Evolutionary conservation across 2,113 vertebrate species (phyloP), one percentile per base, ranked within the genome.

Genomic region (Callipepla californica): DNA sequence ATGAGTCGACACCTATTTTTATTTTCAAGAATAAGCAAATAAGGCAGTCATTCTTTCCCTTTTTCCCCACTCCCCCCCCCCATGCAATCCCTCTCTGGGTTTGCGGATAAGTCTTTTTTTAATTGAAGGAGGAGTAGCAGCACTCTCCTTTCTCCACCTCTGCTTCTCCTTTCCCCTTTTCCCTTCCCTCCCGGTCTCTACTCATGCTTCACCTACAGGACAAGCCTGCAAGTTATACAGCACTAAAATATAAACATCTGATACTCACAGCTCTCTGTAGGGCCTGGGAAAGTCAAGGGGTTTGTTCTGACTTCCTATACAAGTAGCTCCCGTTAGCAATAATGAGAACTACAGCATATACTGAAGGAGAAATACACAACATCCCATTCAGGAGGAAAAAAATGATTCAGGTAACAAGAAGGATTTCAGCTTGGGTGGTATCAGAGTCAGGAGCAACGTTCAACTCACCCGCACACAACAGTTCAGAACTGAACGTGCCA

Each of bases 1-100:
- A 90, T 80, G 95, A 96, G 96, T 96, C 97, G 96, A 96, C 94
- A 96, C 92, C 94, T 92, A 93, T 95, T 97, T 97, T 96, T 97
- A 96, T 97, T 97, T 96, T 96, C 69, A 83, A 85, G 85, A 85
- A 94, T 87, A 93, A 96, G 96, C 77, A 94, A 67, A 95, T 57
- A 83, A 22, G 76, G 48, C 95, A 95, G 95, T 23, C 42, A 12
- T 19, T 51, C 30, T 36, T 40, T 36, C 12, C 15, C 10, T 18
- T 34, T 34, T 47, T 34, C 26, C 8, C 77, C 38, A 93, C 53
- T 36, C 34, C 70, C 36, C 63, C 73, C n/a, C 63, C 23, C 59
- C 34, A 25, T 2, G 34, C 22, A 22, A 22, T 44, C 57, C 58
- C 55, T 50, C 80, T 92, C 61, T 85, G 61, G 69, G 81, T 94